Evolutionary conservation across 1,140 invertebrate species (phyloP).

Genomic region (Acromyrmex charruanus): DNA sequence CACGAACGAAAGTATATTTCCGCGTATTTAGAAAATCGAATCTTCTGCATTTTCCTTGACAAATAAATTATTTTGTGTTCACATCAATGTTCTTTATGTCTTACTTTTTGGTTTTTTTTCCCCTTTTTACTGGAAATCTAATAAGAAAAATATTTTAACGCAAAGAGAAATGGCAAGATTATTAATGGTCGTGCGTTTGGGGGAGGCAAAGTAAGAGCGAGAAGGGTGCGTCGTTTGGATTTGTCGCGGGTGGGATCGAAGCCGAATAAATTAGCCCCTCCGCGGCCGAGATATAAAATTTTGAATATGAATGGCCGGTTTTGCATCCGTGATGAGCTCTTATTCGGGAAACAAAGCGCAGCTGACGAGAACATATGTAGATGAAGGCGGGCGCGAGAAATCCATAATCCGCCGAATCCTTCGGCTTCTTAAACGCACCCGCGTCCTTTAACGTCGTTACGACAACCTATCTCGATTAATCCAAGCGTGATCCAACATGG

Average conservation of each 20-base stretch:
- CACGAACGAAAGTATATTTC: neutral
- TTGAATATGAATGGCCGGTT: conserved; percentile 95
- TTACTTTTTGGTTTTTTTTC: neutral
- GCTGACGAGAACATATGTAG: conserved; percentile 90
- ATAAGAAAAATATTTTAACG: conserved; percentile 49
- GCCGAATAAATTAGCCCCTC: conserved; percentile 87
- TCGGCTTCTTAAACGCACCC: conserved; percentile 58
- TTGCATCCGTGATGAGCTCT: conserved; percentile 93
- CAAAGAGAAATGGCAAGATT: conserved; percentile 36
- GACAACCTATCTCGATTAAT: conserved; percentile 27
- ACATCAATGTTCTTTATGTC: neutral
- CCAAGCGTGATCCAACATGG: neutral
- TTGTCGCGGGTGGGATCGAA: conserved; percentile 83
- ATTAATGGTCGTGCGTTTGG: conserved; percentile 62
- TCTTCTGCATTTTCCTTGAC: neutral
- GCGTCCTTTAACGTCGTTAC: conserved; percentile 4
- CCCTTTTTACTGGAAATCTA: neutral
- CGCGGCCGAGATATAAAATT: conserved; percentile 92
- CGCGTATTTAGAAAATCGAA: neutral
- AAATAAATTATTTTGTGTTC: neutral
- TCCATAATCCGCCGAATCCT: conserved; percentile 58
- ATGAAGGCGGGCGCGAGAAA: conserved; percentile 84
- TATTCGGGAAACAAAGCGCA: conserved; percentile 88
- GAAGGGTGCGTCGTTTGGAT: conserved; percentile 77
- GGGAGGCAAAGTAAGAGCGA: conserved; percentile 14